Percentiles rank a stretch among this genome's conserved stretches.
Evolutionary conservation across 2,113 vertebrate genomes (phyloP).

Genomic region (Zosterops lateralis): DNA sequence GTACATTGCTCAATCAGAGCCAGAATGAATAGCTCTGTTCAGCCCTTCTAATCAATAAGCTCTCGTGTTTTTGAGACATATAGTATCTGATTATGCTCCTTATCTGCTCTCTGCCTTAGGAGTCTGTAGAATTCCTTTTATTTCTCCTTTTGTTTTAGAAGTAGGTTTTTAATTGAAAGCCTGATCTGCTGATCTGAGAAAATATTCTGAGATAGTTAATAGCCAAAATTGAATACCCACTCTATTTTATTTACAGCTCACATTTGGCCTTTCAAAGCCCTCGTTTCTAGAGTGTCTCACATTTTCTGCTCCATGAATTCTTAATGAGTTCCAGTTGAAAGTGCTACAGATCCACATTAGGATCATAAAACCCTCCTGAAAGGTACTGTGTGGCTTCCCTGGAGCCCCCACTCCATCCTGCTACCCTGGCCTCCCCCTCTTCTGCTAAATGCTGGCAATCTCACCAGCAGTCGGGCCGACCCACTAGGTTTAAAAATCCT

Average conservation of each 20-base stretch:
- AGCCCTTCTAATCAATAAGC: neutral
- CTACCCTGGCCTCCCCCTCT: neutral
- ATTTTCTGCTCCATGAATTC: conserved; percentile 78
- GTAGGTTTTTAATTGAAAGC: neutral
- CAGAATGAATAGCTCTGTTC: neutral
- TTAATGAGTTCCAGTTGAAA: conserved; percentile 77
- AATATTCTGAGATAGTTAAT: conserved; percentile 53
- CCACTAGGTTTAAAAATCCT: conserved; percentile 70
- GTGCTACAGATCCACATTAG: conserved; percentile 47
- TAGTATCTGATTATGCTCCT: neutral
- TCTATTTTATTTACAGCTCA: conserved; percentile 69
- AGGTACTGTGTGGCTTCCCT: neutral
- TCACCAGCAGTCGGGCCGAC: neutral
- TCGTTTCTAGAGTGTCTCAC: conserved; percentile 63
- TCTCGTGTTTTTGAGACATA: neutral
- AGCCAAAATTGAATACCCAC: conserved; percentile 50
- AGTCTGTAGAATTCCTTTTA: neutral
- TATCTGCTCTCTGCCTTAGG: neutral
- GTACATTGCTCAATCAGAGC: neutral
- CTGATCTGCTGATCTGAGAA: neutral
- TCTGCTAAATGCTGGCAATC: conserved; percentile 56
- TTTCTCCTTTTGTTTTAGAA: neutral
- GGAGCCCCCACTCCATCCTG: neutral
- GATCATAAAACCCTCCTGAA: conserved; percentile 29
- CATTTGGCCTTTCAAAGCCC: conserved; percentile 67